Conservation (phyloP, 2,113 vertebrate genomes). For the Megaceryle maxima region DNA sequence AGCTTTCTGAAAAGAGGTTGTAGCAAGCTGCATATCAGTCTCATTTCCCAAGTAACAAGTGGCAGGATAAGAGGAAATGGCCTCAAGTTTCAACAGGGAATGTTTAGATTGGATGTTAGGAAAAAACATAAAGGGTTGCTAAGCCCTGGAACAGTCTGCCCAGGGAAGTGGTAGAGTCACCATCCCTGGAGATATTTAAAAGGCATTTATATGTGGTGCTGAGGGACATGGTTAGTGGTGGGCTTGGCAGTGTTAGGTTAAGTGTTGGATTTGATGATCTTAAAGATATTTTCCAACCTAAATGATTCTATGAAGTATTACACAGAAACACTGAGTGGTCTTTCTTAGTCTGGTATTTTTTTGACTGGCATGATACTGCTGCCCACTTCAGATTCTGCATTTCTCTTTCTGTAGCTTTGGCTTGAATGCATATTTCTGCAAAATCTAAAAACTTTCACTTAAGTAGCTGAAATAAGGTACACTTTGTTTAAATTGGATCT, state of each 20-base stretch:
- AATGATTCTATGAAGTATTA: neutral
- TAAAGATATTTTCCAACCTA: neutral
- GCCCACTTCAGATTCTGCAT: neutral
- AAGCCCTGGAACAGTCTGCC: neutral
- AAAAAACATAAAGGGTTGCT: neutral
- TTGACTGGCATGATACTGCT: neutral
- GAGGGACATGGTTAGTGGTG: no score
- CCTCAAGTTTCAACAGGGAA: neutral
- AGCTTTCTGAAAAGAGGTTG: no score
- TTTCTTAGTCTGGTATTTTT: neutral
- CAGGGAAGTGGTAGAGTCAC: neutral
- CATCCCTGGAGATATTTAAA: neutral
- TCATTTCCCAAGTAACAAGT: neutral
- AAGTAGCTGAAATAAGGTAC: neutral
- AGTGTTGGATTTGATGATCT: no score
- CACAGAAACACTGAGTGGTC: neutral
- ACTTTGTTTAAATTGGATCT: neutral
- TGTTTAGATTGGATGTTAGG: neutral
- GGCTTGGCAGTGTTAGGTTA: no score
- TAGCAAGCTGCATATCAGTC: no score
- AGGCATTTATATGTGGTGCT: neutral
- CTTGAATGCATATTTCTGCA: neutral
- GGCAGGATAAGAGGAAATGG: neutral
- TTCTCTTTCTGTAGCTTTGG: neutral
- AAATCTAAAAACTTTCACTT: neutral